Percentiles rank a stretch among this genome's conserved stretches.
These are phyloP conservation scores for Drosophila neoperkinsi DNA, from an alignment of 2,888 invertebrate species.

Conservation along the genomic window DNA sequence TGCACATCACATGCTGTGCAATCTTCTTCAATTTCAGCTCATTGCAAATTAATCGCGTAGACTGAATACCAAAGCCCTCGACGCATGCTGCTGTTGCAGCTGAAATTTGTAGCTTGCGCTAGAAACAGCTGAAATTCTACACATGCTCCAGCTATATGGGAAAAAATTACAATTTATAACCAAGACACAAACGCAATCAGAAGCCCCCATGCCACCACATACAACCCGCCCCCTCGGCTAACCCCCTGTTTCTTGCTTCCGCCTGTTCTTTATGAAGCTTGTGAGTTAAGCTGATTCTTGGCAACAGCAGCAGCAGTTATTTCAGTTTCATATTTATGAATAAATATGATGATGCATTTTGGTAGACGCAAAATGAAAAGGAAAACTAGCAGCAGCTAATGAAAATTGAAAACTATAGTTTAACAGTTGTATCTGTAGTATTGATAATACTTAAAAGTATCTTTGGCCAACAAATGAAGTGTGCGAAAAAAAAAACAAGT, in stretches of 20 bases:
- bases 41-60: slow-evolving; percentile 75
- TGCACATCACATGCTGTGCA: slow-evolving; percentile 54
- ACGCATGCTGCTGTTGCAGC: neutral
- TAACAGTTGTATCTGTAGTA: neutral
- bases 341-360: slow-evolving; percentile 60
- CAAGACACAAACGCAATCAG: slow-evolving; percentile 75
- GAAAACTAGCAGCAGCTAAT: slow-evolving; percentile 35
- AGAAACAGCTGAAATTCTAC: slow-evolving; percentile 25
- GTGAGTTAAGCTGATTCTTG: slow-evolving; percentile 75
- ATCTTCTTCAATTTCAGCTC: slow-evolving; percentile 80
- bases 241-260: slow-evolving; percentile 35
- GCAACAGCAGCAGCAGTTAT: slow-evolving; percentile 16
- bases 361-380: slow-evolving; percentile 26
- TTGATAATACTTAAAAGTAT: neutral
- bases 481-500: slow-evolving; percentile 22
- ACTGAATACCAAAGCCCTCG: slow-evolving; percentile 10
- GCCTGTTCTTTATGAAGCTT: slow-evolving; percentile 68
- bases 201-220: slow-evolving; percentile 41
- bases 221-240: neutral
- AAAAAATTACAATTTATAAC: slow-evolving; percentile 73
- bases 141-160: slow-evolving; percentile 27
- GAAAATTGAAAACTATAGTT: slow-evolving; percentile 28
- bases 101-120: slow-evolving; percentile 2
- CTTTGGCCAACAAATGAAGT: neutral
- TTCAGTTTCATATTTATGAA: slow-evolving; percentile 62